Evolutionary conservation across 2,888 invertebrate genomes (phyloP).

Genomic region (Colostygia pectinataria): DNA sequence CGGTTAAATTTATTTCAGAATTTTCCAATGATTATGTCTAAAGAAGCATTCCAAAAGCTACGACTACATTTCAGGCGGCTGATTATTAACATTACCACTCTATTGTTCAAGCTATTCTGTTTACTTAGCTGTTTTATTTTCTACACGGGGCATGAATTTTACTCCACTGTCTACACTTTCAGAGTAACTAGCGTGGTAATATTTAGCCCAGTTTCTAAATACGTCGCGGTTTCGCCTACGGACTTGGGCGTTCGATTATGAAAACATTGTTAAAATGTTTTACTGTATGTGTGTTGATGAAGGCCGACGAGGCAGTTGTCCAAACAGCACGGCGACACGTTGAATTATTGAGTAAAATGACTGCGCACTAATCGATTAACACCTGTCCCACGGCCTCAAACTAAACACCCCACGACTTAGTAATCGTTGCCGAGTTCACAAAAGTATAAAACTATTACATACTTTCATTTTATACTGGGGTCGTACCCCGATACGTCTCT

Average conservation of each 20-base stretch:
- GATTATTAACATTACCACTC: conserved; percentile 32
- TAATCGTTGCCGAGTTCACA: neutral
- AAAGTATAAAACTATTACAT: too few species aligned
- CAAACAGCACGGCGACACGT: conserved; percentile 69
- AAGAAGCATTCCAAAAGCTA: conserved; percentile 27
- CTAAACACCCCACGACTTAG: conserved; percentile 10
- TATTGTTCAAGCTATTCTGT: conserved; percentile 36
- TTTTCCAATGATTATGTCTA: too few species aligned
- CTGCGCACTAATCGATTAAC: conserved; percentile 76
- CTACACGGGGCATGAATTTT: conserved; percentile 35
- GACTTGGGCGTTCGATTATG: conserved; percentile 64
- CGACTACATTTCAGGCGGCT: conserved; percentile 23
- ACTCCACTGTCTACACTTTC: conserved; percentile 20
- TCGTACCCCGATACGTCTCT: too few species aligned
- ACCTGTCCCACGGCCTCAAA: conserved; percentile 52
- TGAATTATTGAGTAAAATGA: conserved; percentile 74
- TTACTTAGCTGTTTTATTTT: conserved; percentile 52
- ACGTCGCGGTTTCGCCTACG: conserved; percentile 41
- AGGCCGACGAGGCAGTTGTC: conserved; percentile 76
- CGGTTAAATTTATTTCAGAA: neutral
- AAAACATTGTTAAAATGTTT: conserved; percentile 82
- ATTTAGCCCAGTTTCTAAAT: conserved; percentile 70
- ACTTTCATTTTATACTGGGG: too few species aligned
- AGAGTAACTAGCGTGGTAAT: conserved; percentile 26
- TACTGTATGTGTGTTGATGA: conserved; percentile 77